Evolutionary conservation across 2,113 vertebrate genomes (phyloP).

Genomic region (Petaurus breviceps): DNA sequence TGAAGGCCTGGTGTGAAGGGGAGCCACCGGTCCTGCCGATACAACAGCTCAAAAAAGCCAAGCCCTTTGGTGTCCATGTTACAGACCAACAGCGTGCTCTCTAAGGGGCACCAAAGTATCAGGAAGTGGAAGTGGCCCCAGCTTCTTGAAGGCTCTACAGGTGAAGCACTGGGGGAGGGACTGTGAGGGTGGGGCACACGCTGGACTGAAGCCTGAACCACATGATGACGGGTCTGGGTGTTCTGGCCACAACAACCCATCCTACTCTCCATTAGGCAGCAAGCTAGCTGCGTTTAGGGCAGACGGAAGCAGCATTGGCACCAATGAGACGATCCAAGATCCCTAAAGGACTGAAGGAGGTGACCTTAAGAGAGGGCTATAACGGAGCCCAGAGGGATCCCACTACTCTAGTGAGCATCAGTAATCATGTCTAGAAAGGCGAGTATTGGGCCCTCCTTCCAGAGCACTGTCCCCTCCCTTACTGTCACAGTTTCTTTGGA

Average conservation of each 20-base stretch:
- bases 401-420: background rate
- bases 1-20: background rate
- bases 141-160: background rate
- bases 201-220: background rate
- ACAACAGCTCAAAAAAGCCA: background rate
- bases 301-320: background rate
- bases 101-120: too few relatives aligned
- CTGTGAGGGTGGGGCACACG: background rate
- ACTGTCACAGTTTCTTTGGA: slow-evolving; percentile 11
- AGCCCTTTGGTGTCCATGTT: background rate
- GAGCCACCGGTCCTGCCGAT: background rate
- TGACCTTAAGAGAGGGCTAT: background rate
- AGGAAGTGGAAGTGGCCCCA: background rate
- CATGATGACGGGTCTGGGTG: background rate
- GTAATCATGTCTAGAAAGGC: slow-evolving; percentile 39
- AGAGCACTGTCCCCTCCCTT: background rate
- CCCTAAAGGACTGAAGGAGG: background rate
- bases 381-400: background rate
- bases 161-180: background rate
- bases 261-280: background rate
- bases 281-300: background rate
- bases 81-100: background rate
- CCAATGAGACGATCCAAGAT: background rate
- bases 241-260: background rate
- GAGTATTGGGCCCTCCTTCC: background rate